These are phyloP conservation scores for Drosophila rubida DNA, from an alignment of 2,888 invertebrate genomes.

Conservation along the genomic window DNA sequence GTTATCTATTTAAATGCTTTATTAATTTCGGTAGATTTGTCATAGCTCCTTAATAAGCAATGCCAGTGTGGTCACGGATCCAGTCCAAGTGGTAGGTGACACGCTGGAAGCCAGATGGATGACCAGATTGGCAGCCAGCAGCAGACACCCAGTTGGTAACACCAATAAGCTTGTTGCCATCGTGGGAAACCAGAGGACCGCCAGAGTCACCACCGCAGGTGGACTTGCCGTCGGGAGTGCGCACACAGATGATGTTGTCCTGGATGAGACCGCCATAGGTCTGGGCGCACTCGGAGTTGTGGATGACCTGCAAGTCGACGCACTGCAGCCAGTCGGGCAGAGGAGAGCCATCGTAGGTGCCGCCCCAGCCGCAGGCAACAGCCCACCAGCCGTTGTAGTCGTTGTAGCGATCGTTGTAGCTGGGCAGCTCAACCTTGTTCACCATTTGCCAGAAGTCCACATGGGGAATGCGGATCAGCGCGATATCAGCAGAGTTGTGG, in stretches of 20 bases:
- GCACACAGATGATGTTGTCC: conserved; percentile 66
- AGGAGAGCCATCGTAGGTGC: conserved; percentile 58
- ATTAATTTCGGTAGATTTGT: not conserved
- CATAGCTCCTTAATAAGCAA: conserved; percentile 45
- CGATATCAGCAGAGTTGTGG: conserved; percentile 53
- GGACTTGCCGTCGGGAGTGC: conserved; percentile 58
- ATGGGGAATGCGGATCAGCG: conserved; percentile 64
- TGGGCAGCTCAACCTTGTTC: conserved; percentile 54
- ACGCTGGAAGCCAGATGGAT: conserved; percentile 67
- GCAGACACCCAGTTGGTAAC: conserved; percentile 52
- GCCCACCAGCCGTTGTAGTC: conserved; percentile 50
- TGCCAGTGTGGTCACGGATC: conserved; percentile 64
- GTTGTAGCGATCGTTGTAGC: conserved; percentile 51
- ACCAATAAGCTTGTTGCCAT: conserved; percentile 62
- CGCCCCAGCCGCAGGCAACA: conserved; percentile 77
- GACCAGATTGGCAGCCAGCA: conserved; percentile 52
- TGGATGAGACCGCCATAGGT: conserved; percentile 29
- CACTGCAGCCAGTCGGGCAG: conserved; percentile 78
- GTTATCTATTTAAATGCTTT: not conserved
- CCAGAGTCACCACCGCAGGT: conserved; percentile 81
- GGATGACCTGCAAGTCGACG: conserved; percentile 79
- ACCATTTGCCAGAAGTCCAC: conserved; percentile 58
- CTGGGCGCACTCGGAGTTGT: conserved; percentile 71
- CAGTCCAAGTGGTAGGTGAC: conserved; percentile 65
- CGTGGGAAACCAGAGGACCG: conserved; percentile 71